Evolutionary conservation across 2,888 invertebrate species (phyloP).

Genomic region (Ophion obscuratus): DNA sequence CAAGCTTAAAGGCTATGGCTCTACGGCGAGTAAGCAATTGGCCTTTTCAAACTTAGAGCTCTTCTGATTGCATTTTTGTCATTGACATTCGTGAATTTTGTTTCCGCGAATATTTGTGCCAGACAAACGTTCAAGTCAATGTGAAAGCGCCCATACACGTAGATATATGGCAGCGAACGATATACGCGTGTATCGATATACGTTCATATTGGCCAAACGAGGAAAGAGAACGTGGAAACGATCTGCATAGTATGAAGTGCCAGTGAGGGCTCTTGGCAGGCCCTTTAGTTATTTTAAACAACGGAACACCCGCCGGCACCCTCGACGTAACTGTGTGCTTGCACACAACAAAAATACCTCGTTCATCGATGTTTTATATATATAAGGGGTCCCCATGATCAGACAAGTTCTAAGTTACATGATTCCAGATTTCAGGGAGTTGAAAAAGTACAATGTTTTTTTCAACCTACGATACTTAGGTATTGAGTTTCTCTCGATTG

Average conservation of each 20-base stretch:
- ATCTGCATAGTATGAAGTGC: slow-evolving; percentile 46
- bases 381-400: background rate
- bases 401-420: background rate
- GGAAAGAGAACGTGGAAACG: background rate
- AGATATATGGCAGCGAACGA: background rate
- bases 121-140: background rate
- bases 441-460: background rate
- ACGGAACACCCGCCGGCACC: slow-evolving; percentile 81
- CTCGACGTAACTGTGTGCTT: slow-evolving; percentile 74
- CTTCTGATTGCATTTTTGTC: no score
- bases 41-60: no score
- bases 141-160: background rate
- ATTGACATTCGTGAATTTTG: background rate
- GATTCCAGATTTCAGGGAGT: background rate
- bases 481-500: background rate
- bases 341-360: slow-evolving; percentile 53
- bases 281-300: slow-evolving; percentile 82
- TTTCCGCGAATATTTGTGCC: no score
- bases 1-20: no score
- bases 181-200: background rate
- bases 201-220: background rate
- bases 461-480: background rate
- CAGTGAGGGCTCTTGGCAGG: slow-evolving; percentile 74
- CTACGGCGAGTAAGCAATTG: no score
- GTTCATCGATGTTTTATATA: slow-evolving; percentile 20